Evolutionary conservation across 2,888 invertebrate genomes (phyloP).

Genomic region (Agriotes lineatus): DNA sequence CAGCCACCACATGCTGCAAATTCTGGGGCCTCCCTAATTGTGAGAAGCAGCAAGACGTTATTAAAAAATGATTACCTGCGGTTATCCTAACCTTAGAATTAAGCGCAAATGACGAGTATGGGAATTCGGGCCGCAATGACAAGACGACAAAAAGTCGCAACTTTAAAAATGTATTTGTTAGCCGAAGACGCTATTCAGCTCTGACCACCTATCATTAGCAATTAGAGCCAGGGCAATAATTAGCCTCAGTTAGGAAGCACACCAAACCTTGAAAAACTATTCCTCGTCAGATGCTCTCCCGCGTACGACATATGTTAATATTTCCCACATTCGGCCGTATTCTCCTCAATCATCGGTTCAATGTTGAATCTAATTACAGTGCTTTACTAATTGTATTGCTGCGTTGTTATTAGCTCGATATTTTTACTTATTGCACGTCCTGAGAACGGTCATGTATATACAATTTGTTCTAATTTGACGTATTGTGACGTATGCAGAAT

Average conservation of each 20-base stretch:
- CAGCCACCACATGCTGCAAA: slow-evolving; percentile 16
- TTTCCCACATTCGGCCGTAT: slow-evolving; percentile 31
- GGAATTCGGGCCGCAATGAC: slow-evolving; percentile 2
- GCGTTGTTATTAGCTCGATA: slow-evolving; percentile 17
- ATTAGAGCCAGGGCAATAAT: slow-evolving; percentile 1
- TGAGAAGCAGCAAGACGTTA: slow-evolving; percentile 13
- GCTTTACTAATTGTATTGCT: slow-evolving; percentile 27
- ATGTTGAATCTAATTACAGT: slow-evolving; percentile 36
- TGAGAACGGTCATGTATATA: not conserved
- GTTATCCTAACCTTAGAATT: slow-evolving; percentile 13
- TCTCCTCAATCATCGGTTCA: slow-evolving; percentile 20
- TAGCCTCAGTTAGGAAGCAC: not conserved
- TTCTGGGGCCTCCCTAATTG: slow-evolving; percentile 5
- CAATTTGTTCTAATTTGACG: not conserved
- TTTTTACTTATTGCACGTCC: slow-evolving; percentile 26
- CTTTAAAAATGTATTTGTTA: slow-evolving; percentile 28
- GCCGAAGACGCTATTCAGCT: slow-evolving; percentile 29
- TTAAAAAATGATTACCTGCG: slow-evolving; percentile 19
- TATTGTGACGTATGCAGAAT: not conserved
- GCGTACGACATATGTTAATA: slow-evolving; percentile 30
- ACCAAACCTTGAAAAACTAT: slow-evolving; percentile 22
- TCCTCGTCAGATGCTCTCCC: slow-evolving; percentile 26
- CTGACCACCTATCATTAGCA: slow-evolving; percentile 12
- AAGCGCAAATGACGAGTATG: slow-evolving; percentile 7
- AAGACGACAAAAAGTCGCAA: slow-evolving; percentile 31